phyloP scores from a whole-genome alignment of 2,797 vertebrate species.

The Scolopax bukidnonensis region DNA sequence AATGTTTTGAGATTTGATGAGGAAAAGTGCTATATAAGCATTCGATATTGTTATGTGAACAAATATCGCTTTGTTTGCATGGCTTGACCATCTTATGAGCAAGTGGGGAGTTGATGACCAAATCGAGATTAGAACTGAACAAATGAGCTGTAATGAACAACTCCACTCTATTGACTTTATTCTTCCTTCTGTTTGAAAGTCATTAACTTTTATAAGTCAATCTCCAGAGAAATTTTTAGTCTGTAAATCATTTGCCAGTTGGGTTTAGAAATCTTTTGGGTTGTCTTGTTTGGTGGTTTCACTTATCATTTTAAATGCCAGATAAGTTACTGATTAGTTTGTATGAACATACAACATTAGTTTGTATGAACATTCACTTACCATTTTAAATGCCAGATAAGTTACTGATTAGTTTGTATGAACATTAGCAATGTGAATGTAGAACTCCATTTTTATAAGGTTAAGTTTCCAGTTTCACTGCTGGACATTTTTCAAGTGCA shows the following conservation, averaged over 20 bases:
- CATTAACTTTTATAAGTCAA: neutral
- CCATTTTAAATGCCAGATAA: neutral
- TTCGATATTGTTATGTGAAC: conserved; percentile 7
- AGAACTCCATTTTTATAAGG: neutral
- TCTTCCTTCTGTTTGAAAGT: neutral
- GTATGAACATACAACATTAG: neutral
- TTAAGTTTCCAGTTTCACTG: neutral
- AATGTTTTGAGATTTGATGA: neutral
- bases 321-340: neutral
- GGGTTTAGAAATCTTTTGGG: neutral
- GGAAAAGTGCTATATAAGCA: neutral
- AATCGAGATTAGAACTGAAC: conserved; percentile 7
- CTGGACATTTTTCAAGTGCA: neutral
- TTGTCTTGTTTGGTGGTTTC: neutral
- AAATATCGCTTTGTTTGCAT: conserved; percentile 42
- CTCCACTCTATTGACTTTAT: neutral
- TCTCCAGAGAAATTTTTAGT: neutral
- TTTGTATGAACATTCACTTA: neutral
- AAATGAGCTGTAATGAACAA: conserved; percentile 10
- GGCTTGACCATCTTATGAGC: neutral
- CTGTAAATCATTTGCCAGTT: neutral
- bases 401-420: neutral
- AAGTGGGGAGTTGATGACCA: neutral
- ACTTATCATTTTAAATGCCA: neutral
- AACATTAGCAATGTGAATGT: neutral